Percentiles rank a stretch among this genome's conserved stretches.
Conservation (phyloP, 2,888 invertebrate species). For the Corythucha ciliata region DNA sequence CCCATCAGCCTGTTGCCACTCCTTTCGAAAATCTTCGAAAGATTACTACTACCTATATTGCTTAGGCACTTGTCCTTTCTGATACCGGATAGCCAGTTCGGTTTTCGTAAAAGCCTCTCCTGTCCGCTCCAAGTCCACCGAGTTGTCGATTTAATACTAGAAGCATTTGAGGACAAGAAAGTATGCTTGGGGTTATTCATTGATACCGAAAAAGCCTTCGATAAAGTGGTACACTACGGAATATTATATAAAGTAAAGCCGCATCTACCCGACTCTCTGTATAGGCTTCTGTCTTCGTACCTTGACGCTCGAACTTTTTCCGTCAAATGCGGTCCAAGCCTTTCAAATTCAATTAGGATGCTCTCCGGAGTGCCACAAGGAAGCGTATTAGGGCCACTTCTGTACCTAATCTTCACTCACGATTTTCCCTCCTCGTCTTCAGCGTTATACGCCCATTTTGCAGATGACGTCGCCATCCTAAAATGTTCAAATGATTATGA, state of each 20-base stretch:
- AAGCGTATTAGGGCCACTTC: neutral
- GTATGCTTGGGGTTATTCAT: neutral
- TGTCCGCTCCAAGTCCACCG: neutral
- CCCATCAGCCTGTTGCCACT: neutral
- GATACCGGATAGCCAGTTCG: neutral
- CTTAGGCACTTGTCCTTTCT: neutral
- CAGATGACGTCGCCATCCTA: neutral
- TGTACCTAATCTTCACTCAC: neutral
- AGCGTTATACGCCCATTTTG: neutral
- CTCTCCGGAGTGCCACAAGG: neutral
- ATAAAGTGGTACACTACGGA: neutral
- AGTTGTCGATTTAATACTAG: neutral
- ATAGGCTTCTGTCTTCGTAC: neutral
- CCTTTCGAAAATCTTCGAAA: neutral
- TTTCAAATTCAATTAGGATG: neutral
- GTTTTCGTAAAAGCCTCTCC: neutral
- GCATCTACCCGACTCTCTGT: neutral
- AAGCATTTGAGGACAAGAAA: neutral
- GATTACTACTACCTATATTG: neutral
- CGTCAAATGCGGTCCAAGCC: neutral
- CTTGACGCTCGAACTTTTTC: neutral
- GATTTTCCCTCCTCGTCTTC: neutral
- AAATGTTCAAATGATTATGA: too few species aligned
- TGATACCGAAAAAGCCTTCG: neutral
- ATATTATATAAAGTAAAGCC: neutral